Conservation (phyloP, 2,888 invertebrate genomes). For the Andrena minutula region DNA sequence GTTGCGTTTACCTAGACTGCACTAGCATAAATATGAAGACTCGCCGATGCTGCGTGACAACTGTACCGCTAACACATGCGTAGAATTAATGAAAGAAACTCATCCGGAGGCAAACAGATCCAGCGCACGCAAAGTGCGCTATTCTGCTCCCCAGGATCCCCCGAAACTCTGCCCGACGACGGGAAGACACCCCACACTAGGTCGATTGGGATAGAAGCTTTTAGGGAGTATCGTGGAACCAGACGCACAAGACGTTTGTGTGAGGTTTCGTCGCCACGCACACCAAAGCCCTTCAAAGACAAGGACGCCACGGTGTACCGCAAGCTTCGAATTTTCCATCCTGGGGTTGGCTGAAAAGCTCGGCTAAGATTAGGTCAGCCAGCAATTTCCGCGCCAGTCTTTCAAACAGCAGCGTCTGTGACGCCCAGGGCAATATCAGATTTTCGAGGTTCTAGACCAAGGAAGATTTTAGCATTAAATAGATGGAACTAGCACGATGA, state of each 20-base stretch:
- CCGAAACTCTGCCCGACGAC: slow-evolving; percentile 15
- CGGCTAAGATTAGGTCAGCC: slow-evolving; percentile 63
- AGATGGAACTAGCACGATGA: not conserved
- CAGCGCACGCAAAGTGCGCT: not conserved
- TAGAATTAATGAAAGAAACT: slow-evolving; percentile 36
- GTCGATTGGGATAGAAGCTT: slow-evolving; percentile 51
- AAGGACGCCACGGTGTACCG: slow-evolving; percentile 46
- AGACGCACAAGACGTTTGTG: slow-evolving; percentile 23
- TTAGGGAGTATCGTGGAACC: slow-evolving; percentile 50
- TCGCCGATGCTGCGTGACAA: not conserved
- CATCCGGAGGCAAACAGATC: not conserved
- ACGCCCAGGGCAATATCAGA: slow-evolving; percentile 46
- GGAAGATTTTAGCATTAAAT: slow-evolving; percentile 21
- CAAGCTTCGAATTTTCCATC: slow-evolving; percentile 60
- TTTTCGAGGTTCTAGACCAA: slow-evolving; percentile 40
- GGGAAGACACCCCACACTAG: slow-evolving; percentile 16
- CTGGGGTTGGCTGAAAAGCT: slow-evolving; percentile 56
- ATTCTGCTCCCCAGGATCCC: slow-evolving; percentile 3
- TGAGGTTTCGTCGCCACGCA: not conserved
- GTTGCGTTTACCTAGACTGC: slow-evolving; percentile 24
- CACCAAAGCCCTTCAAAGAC: slow-evolving; percentile 46
- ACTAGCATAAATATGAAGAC: slow-evolving; percentile 9
- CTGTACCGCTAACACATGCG: slow-evolving; percentile 8
- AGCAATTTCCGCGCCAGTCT: slow-evolving; percentile 65
- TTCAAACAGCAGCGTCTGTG: slow-evolving; percentile 51